Conservation (phyloP, 2,888 invertebrate genomes). For the Labia minor region DNA sequence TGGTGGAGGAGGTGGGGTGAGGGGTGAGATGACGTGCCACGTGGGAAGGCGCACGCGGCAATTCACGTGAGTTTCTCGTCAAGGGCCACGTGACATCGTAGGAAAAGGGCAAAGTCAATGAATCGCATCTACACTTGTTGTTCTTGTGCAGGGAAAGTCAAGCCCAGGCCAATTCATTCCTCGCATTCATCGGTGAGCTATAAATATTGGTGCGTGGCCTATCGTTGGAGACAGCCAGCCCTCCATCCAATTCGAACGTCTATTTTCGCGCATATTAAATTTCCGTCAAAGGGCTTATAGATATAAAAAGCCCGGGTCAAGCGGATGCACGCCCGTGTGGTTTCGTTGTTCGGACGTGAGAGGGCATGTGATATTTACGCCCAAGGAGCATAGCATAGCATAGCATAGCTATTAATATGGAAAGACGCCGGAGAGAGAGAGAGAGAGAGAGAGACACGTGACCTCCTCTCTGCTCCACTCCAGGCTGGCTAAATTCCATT, state of each 20-base stretch:
- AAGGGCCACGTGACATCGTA: too few species aligned
- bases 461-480: too few species aligned
- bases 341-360: neutral
- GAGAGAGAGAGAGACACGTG: too few species aligned
- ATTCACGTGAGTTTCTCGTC: constrained; percentile 29
- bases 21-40: constrained; percentile 35
- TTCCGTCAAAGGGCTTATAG: constrained; percentile 3
- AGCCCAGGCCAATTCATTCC: neutral
- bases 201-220: neutral
- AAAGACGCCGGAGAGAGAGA: neutral
- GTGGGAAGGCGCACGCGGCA: constrained; percentile 33
- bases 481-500: too few species aligned
- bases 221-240: neutral
- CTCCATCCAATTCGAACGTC: neutral
- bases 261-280: constrained; percentile 13
- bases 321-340: neutral
- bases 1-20: constrained; percentile 40
- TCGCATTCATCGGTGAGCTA: neutral
- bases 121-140: neutral
- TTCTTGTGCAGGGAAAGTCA: neutral
- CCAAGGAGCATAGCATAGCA: too few species aligned
- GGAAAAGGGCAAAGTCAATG: constrained; percentile 33
- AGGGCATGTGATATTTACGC: too few species aligned
- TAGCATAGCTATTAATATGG: neutral
- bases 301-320: neutral